Conservation (phyloP, 2,113 vertebrate species). For the Xiphorhynchus elegans region DNA sequence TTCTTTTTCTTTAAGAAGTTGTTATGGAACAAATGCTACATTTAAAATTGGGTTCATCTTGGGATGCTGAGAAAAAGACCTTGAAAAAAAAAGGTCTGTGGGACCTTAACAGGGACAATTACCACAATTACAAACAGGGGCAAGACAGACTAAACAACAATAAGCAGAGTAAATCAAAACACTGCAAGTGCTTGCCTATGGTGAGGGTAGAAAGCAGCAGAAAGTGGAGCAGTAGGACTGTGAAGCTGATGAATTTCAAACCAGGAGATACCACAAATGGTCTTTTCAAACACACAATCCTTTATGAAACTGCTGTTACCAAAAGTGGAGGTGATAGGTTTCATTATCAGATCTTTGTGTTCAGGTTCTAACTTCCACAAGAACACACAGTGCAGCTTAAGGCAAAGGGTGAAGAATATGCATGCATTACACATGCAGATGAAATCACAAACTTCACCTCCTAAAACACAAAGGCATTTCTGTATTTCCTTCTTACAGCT, state of each 20-base stretch:
- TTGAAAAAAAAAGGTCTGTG: not conserved
- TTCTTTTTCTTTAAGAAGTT: not conserved
- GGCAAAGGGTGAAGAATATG: not conserved
- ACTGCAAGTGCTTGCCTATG: not conserved
- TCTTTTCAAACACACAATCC: not conserved
- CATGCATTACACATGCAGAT: accelerated
- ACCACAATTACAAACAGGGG: not conserved
- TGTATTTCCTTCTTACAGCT: not conserved
- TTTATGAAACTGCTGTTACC: not conserved
- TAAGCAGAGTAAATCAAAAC: not conserved
- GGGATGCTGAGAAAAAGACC: not conserved
- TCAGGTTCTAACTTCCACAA: not conserved
- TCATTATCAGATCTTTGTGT: not conserved
- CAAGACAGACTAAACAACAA: not conserved
- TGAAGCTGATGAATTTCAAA: not conserved
- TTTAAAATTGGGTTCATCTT: not conserved
- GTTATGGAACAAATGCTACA: not conserved
- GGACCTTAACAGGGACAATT: not conserved
- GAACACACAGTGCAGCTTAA: not conserved
- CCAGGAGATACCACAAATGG: not conserved
- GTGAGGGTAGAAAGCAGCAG: not conserved
- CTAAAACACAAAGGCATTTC: not conserved
- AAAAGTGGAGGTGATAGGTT: not conserved
- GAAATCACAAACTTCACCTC: not conserved
- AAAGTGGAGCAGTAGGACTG: not conserved